A percentile compares a stretch with the other conserved stretches of the same genome.
Conservation (phyloP, 2,113 vertebrate species). For the Sigmodon hispidus region DNA sequence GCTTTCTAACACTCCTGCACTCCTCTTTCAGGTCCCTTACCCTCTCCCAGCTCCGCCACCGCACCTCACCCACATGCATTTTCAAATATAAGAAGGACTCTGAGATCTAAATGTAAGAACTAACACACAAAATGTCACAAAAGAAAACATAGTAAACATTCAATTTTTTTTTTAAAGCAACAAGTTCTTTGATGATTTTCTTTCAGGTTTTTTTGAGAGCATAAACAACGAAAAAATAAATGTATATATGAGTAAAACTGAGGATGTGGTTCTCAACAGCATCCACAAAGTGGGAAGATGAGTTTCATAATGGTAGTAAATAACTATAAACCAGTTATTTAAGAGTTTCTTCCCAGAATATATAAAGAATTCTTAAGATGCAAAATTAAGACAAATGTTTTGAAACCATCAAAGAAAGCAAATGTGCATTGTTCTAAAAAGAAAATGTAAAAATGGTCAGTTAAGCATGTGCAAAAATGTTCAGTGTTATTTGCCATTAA, state of each 20-base stretch:
- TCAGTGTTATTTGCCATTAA: background rate
- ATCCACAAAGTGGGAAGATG: background rate
- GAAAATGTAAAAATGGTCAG: slow-evolving; percentile 3
- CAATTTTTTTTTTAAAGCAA: background rate
- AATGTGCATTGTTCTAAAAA: background rate
- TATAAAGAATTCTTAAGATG: slow-evolving; percentile 24
- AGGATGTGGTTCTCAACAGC: background rate
- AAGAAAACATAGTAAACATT: background rate
- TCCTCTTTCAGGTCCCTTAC: background rate
- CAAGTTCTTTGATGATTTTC: background rate
- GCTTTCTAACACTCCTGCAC: background rate
- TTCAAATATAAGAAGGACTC: slow-evolving; percentile 13
- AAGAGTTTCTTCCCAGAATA: background rate
- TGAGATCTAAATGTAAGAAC: background rate
- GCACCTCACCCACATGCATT: background rate
- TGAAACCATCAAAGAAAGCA: background rate
- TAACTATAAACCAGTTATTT: background rate
- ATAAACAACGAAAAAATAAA: slow-evolving; percentile 20
- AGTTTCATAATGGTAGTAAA: background rate
- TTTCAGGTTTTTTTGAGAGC: background rate
- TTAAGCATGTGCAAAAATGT: background rate
- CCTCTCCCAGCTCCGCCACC: too few relatives aligned
- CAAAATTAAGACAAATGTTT: slow-evolving; percentile 1
- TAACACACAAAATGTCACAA: background rate
- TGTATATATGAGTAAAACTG: background rate